Base-by-base conservation (phyloP, 2,797 vertebrate genomes). In the Apogon talboti region DNA sequence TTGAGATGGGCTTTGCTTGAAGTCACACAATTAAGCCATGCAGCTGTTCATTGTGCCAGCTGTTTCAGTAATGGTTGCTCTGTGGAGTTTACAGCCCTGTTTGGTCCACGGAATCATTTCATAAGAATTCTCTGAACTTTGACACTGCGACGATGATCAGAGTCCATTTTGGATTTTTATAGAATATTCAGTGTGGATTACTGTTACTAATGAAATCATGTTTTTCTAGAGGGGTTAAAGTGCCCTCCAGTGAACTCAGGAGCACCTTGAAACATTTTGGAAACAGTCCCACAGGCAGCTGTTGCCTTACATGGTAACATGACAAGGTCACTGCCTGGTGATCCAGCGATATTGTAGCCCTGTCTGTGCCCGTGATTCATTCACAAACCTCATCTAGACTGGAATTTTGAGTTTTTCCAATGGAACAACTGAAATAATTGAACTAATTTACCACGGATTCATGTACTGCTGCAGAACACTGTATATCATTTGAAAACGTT, bases 21-120 rank as follows among this genome's bases (percentile, higher is more conserved):
- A 50, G 58, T 74, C 50, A 13, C 45, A 56, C 64, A 74, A 61
- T 77, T 71, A 68, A 65, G 46, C 56, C 2, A 0, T 55, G 3
- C 72, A 71, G 44, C 72, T 82, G 79, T 57, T 74, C 10, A 8
- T 24, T 6, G 11, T 41, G 24, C 35, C 53, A 24, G 52, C 51
- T 72, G 55, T 56, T 66, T 38, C 1, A 5, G 6, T 11, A 7
- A 2, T 24, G 37, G 12, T 35, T 19, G 6, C 49, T 41, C 48
- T 46, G 35, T n/a, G 1, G 24, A 45, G 45, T 46, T 18, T 48
- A 2, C 11, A 13, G 46, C 21, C 35, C 53, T 38, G 49, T 41
- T 45, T 41, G 38, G 14, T 11, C 48, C 12, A 6, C 14, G 16
- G 6, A 21, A 33, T 62, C 19, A 15, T 40, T 37, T 24, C 3